Percentiles rank a stretch among this genome's conserved stretches.
Conservation (phyloP, 2,888 invertebrate genomes). For the Rhabditoides inermis region DNA sequence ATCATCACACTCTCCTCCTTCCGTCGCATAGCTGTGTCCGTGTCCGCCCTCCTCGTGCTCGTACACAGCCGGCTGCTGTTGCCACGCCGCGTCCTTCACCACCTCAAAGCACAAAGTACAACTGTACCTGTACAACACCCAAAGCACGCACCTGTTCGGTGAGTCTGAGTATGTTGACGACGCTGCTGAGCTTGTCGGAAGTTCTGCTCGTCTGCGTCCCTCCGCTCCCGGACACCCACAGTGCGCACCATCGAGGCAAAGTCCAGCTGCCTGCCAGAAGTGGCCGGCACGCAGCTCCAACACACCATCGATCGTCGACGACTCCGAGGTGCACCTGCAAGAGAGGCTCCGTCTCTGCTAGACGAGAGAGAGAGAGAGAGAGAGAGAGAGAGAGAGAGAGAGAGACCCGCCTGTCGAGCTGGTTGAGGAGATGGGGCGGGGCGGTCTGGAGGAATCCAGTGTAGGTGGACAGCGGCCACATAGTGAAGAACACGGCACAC, state of each 20-base stretch:
- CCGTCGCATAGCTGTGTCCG: constrained; percentile 19
- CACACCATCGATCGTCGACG: constrained; percentile 63
- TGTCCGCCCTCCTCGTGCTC: constrained; percentile 12
- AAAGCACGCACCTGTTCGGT: constrained; percentile 58
- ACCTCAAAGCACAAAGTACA: constrained; percentile 15
- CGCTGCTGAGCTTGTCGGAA: constrained; percentile 60
- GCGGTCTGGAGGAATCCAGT: constrained; percentile 60
- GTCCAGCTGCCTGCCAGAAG: constrained; percentile 64
- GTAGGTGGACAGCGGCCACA: constrained; percentile 61
- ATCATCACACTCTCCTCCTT: constrained; percentile 13
- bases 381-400: neutral
- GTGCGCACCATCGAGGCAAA: constrained; percentile 59
- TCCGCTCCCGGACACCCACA: constrained; percentile 60
- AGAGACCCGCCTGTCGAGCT: constrained; percentile 61
- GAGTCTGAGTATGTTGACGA: constrained; percentile 60
- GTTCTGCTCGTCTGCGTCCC: constrained; percentile 62
- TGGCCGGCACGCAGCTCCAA: constrained; percentile 63
- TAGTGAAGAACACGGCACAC: constrained; percentile 59
- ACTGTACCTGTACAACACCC: too few relatives aligned
- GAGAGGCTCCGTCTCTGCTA: too few relatives aligned
- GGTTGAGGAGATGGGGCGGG: constrained; percentile 61
- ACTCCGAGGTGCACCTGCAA: constrained; percentile 60
- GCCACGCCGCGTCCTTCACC: constrained; percentile 34
- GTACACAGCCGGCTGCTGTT: constrained; percentile 16
- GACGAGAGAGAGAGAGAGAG: neutral